These are phyloP conservation scores for Tragopan temminckii DNA, from an alignment of 2,797 vertebrate species.

Conservation along the genomic window DNA sequence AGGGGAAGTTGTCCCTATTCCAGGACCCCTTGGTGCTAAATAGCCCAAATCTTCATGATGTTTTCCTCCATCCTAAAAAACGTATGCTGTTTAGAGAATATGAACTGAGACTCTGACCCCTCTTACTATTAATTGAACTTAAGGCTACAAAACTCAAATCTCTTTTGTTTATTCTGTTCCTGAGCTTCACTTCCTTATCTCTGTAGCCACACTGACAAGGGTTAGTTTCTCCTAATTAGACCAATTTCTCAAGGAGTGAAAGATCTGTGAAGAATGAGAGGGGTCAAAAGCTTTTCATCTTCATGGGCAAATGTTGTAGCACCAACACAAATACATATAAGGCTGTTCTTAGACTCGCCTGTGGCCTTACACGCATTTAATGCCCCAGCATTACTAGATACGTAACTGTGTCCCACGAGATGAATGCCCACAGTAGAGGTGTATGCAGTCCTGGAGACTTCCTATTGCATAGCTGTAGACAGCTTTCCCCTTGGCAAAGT, in stretches of 20 bases:
- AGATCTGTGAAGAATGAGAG: background rate
- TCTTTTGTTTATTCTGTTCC: background rate
- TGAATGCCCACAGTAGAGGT: background rate
- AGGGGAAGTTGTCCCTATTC: background rate
- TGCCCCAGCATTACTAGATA: background rate
- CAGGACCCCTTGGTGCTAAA: background rate
- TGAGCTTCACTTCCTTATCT: background rate
- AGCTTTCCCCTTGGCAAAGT: background rate
- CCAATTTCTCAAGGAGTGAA: background rate
- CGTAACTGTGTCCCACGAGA: background rate
- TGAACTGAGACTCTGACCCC: background rate
- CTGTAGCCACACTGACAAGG: background rate
- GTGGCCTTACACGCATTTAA: background rate
- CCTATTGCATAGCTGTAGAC: background rate
- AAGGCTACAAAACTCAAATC: background rate
- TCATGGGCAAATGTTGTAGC: background rate
- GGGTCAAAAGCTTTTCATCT: background rate
- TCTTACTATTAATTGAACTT: background rate
- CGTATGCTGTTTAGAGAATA: background rate
- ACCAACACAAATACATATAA: background rate
- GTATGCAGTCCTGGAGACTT: background rate
- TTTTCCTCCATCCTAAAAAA: background rate
- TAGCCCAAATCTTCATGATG: rapidly evolving
- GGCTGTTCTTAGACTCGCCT: background rate
- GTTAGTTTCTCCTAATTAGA: background rate